Conservation (phyloP, 2,113 vertebrate species). For the Dendropsophus ebraccatus region DNA sequence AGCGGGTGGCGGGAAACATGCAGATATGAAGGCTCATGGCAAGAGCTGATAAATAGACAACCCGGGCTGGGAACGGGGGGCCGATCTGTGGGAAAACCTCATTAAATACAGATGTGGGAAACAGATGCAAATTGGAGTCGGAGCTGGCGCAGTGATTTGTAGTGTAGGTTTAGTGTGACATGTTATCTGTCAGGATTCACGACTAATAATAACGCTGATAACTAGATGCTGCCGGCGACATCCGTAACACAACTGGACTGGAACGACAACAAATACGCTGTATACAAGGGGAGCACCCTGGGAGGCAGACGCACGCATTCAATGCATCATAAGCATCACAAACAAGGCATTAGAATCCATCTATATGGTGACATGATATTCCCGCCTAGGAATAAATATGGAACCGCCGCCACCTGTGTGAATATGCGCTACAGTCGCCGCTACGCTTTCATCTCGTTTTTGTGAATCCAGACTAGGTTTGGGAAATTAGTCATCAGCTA, state of each 20-base stretch:
- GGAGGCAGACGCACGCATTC: slow-evolving; percentile 9
- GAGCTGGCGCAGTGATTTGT: slow-evolving; percentile 36
- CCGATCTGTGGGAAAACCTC: slow-evolving; percentile 48
- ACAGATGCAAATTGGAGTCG: slow-evolving; percentile 49
- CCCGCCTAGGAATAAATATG: not conserved
- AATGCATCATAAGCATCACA: slow-evolving; percentile 16
- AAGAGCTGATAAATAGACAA: slow-evolving; percentile 26
- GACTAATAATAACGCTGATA: slow-evolving; percentile 41
- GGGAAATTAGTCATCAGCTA: no score
- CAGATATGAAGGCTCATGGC: slow-evolving; percentile 20
- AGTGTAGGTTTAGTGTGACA: slow-evolving; percentile 40
- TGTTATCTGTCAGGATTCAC: slow-evolving; percentile 49
- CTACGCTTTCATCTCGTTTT: not conserved
- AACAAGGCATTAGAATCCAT: slow-evolving; percentile 15
- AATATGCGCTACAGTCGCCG: not conserved
- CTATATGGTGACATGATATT: not conserved
- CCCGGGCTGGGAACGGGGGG: slow-evolving; percentile 31
- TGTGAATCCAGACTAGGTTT: not conserved
- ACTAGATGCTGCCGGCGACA: slow-evolving; percentile 48
- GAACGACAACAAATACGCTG: slow-evolving; percentile 31
- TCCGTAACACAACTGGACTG: slow-evolving; percentile 23
- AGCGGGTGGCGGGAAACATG: slow-evolving; percentile 37
- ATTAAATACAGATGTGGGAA: slow-evolving; percentile 55
- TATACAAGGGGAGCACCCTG: slow-evolving; percentile 19
- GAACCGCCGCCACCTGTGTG: not conserved